These are phyloP conservation scores for Pocota personata DNA, from an alignment of 2,888 invertebrate genomes.

Conservation along the genomic window DNA sequence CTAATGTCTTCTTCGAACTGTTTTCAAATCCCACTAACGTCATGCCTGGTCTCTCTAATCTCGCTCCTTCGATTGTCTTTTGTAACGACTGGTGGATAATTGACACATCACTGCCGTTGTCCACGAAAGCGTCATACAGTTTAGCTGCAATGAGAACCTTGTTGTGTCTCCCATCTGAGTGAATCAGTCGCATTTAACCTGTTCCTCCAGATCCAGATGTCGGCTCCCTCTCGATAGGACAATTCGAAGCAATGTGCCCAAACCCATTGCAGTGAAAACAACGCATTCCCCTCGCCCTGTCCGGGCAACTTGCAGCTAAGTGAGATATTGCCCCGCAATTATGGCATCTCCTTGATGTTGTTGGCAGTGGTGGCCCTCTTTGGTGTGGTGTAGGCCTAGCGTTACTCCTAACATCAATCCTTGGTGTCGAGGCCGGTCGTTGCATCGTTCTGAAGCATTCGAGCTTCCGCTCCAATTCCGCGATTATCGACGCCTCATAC, in stretches of 20 bases:
- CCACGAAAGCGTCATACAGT: background rate
- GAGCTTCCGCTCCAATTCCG: background rate
- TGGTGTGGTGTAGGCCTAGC: background rate
- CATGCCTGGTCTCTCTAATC: no score
- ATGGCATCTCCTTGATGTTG: background rate
- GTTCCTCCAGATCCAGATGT: background rate
- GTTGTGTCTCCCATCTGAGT: slow-evolving; percentile 1
- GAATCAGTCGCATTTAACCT: background rate
- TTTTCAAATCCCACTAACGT: no score
- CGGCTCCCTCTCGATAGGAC: slow-evolving; percentile 5
- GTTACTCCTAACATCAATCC: background rate
- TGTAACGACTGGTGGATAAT: no score
- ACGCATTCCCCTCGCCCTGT: background rate
- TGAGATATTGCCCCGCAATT: background rate
- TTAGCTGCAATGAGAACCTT: background rate
- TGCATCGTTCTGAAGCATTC: background rate
- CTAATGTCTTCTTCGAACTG: no score
- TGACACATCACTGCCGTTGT: no score
- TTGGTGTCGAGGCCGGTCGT: background rate
- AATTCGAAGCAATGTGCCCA: background rate
- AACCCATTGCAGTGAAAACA: no score
- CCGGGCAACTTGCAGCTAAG: background rate
- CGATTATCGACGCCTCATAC: no score
- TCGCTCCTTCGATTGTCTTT: no score
- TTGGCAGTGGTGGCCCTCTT: background rate